phyloP scores from a whole-genome alignment of 2,797 vertebrate species.

The Parotocinclus haroldoi region DNA sequence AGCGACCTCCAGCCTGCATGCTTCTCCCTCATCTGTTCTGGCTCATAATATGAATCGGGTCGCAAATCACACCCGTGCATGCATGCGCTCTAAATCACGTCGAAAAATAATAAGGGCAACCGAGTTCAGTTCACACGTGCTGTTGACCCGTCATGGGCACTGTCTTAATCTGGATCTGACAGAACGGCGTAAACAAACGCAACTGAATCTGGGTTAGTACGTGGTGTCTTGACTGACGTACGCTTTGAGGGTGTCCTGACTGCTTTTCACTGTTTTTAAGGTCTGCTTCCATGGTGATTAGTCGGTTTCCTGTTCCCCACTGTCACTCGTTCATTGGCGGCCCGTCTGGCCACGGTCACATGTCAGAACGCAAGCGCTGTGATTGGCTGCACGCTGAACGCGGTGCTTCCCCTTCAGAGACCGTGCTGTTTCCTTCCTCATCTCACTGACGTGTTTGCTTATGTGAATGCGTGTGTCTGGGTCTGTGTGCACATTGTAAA shows the following conservation, averaged over 20 bases:
- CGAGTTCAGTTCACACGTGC: background rate
- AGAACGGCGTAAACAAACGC: conserved; percentile 34
- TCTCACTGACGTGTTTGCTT: conserved; percentile 25
- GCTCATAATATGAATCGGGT: conserved; percentile 1
- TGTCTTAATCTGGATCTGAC: background rate
- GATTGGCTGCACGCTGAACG: conserved; percentile 23
- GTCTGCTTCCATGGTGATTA: conserved; percentile 50
- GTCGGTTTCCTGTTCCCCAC: conserved; percentile 56
- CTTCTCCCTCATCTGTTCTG: background rate
- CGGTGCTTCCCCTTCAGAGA: conserved; percentile 62
- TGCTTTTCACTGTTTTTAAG: conserved; percentile 41
- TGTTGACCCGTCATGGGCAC: background rate
- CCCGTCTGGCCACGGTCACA: conserved; percentile 11
- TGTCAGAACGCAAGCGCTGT: background rate
- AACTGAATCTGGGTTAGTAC: conserved; percentile 38
- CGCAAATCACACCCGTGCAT: conserved; percentile 4
- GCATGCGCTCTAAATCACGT: background rate
- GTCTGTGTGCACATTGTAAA: conserved; percentile 20
- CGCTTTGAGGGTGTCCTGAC: conserved; percentile 47
- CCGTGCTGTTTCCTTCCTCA: conserved; percentile 65
- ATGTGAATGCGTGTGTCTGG: conserved; percentile 41
- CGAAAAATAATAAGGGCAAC: background rate
- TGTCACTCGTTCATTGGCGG: conserved; percentile 39
- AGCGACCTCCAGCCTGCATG: background rate
- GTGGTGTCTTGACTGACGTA: conserved; percentile 18